Evolutionary conservation across 2,113 vertebrate genomes (phyloP), one percentile per base, ranked within the genome.

Genomic region (Piprites chloris): DNA sequence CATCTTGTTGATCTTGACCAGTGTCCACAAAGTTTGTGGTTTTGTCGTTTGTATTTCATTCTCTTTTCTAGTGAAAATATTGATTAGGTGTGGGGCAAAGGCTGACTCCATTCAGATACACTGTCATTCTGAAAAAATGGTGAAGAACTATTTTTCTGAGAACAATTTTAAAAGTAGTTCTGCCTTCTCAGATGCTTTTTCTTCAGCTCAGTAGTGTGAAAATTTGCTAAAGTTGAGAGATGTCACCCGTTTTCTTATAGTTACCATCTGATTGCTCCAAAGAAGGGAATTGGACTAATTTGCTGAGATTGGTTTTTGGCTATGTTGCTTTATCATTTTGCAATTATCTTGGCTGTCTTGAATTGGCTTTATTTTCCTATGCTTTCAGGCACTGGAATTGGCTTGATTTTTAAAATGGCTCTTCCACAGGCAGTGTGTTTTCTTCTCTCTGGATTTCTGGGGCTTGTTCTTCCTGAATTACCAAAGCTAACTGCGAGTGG

Each of bases 31-130:
- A 72, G 63, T 7, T 15, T 33, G 33, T 75, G 47, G 21, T 18
- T 94, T 89, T 87, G 35, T 91, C 30, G 44, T 91, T 91, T 75
- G 61, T 89, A 44, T 89, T 89, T 91, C 52, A 56, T 89, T 37
- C 42, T 67, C 14, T 89, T 85, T 66, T 79, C 16, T 47, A 56
- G 35, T 52, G 33, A 78, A 94, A 87, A 52, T 32, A 49, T 52
- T 49, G 56, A 62, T 81, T 35, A 71, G 47, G 33, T 67, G 12
- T 58, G 39, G 42, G 47, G 69, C 77, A 82, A 74, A 61, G 42
- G 59, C 35, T 63, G 68, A 41, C 26, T 42, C 35, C 6, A 46
- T 86, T 81, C 53, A 74, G 37, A 73, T 74, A 46, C 7, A 15
- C 11, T 58, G 26, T 59, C 6, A 9, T 71, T 63, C 27, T 68